Evolutionary conservation across 2,888 invertebrate genomes (phyloP).

Genomic region (Ormyrus nitidulus): DNA sequence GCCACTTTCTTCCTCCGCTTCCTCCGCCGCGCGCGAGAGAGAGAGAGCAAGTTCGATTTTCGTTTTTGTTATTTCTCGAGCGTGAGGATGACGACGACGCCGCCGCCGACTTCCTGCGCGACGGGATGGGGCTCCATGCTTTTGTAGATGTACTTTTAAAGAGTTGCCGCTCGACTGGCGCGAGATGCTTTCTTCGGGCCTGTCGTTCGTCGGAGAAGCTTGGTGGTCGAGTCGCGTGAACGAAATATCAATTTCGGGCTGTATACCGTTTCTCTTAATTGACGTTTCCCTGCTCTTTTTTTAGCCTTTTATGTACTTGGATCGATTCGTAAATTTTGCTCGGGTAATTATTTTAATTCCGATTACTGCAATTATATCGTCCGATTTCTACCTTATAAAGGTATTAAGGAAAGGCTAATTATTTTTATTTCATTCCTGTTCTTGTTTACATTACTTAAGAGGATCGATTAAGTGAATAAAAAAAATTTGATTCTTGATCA

Average conservation of each 20-base stretch:
- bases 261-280: background rate
- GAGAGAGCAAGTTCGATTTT: background rate
- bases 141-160: constrained; percentile 14
- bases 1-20: constrained; percentile 22
- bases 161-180: constrained; percentile 1
- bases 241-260: constrained; percentile 1
- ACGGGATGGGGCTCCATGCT: constrained; percentile 8
- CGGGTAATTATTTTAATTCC: too few relatives aligned
- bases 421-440: too few relatives aligned
- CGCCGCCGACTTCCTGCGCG: constrained; percentile 19
- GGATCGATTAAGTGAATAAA: too few relatives aligned
- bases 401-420: too few relatives aligned
- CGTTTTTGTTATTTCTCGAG: constrained; percentile 30
- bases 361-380: too few relatives aligned
- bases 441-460: too few relatives aligned
- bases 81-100: background rate
- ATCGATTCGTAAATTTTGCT: too few relatives aligned
- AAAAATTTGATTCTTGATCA: too few relatives aligned
- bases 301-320: too few relatives aligned
- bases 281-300: too few relatives aligned
- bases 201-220: background rate
- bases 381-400: too few relatives aligned
- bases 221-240: constrained; percentile 6
- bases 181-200: background rate
- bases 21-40: background rate